Evolutionary conservation across 2,888 invertebrate species (phyloP).

Genomic region (Atethmia centrago): DNA sequence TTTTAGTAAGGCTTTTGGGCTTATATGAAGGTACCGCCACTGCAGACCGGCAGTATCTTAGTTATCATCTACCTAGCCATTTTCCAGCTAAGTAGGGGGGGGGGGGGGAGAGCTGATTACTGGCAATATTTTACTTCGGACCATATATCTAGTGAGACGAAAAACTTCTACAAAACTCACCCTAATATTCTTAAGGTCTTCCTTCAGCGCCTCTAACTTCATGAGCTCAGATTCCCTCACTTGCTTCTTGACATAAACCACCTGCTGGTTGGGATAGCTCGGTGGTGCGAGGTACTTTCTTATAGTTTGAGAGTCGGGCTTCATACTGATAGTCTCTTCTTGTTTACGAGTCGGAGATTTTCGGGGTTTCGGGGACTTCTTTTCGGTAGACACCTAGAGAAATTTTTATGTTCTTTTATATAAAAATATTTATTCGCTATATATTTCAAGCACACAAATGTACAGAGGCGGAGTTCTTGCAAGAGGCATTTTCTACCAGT

Average conservation of each 20-base stretch:
- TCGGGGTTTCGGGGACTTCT: conserved; percentile 66
- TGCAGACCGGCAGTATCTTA: background rate
- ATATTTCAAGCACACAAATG: too few species aligned
- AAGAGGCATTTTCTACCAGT: too few species aligned
- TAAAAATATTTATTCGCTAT: too few species aligned
- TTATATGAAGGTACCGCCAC: too few species aligned
- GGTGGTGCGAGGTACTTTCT: conserved; percentile 80
- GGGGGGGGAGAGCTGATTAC: too few species aligned
- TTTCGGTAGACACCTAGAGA: conserved; percentile 54
- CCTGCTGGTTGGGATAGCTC: conserved; percentile 83
- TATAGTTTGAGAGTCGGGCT: conserved; percentile 66
- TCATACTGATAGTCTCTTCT: conserved; percentile 32
- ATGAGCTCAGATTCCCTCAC: conserved; percentile 84
- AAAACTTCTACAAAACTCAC: conserved; percentile 66
- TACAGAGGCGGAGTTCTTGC: too few species aligned
- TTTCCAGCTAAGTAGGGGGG: too few species aligned
- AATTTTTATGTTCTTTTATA: too few species aligned
- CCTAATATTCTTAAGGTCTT: conserved; percentile 83
- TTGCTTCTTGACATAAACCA: conserved; percentile 85
- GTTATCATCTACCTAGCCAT: background rate
- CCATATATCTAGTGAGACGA: background rate
- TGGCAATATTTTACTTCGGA: background rate
- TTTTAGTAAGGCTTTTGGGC: too few species aligned
- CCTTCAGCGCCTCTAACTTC: conserved; percentile 84
- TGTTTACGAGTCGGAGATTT: conserved; percentile 62